These are phyloP conservation scores for Buteo buteo DNA, from an alignment of 2,113 vertebrate genomes.

Conservation along the genomic window DNA sequence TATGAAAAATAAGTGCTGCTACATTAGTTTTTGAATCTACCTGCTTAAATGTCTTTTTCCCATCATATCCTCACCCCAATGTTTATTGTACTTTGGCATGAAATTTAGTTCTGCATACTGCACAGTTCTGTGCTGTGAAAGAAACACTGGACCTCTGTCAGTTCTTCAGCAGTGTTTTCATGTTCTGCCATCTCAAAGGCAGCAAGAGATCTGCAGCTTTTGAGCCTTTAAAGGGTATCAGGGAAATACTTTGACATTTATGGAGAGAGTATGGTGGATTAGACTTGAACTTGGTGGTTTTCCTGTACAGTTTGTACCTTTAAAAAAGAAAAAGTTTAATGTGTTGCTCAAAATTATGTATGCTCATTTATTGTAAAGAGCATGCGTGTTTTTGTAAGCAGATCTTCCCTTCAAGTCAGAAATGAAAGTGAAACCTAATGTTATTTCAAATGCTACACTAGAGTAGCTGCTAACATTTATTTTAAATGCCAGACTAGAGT, in stretches of 20 bases:
- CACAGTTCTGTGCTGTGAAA: neutral
- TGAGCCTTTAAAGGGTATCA: neutral
- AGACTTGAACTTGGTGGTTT: neutral
- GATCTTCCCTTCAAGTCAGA: neutral
- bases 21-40: neutral
- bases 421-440: neutral
- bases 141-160: neutral
- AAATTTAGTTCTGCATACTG: neutral
- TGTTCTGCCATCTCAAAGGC: neutral
- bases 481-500: neutral
- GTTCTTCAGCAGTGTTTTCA: neutral
- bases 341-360: neutral
- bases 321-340: neutral
- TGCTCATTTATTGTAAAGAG: neutral
- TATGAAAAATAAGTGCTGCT: neutral
- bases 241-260: neutral
- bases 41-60: neutral
- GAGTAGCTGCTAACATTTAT: neutral
- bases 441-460: neutral
- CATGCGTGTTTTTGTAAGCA: neutral
- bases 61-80: neutral
- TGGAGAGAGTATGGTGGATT: neutral
- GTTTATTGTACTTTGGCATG: neutral
- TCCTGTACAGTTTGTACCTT: neutral
- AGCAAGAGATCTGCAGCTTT: neutral